Evolutionary conservation across 2,113 vertebrate species (phyloP), one percentile per base, ranked within the genome.

Genomic region (Leucosticte australis): DNA sequence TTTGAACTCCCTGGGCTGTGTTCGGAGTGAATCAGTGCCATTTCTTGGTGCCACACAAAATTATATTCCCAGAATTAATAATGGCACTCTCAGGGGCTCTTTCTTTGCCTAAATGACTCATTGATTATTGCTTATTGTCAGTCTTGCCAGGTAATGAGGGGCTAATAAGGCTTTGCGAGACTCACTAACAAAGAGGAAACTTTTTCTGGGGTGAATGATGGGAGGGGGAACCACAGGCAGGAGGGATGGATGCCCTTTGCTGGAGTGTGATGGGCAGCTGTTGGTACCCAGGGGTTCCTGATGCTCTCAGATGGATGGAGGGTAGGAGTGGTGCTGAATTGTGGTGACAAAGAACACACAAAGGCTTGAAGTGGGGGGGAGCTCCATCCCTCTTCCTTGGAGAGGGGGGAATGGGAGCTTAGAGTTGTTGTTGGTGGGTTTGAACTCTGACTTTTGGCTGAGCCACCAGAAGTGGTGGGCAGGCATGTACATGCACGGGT

Each of bases 51-150:
- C 37, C 50, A 70, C 52, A 85, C 81, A 27, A 86, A 89, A 96
- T 92, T 71, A 63, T 89, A 64, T 96, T 87, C 92, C 87, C 80
- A 27, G 91, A 96, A 96, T 95, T 92, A 94, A 90, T 87, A 88
- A 33, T 44, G 71, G 15, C 65, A 57, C 71, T 90, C 67, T 86
- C 91, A 74, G 37, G 14, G 68, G 57, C 78, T 80, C 59, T 55
- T 63, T 80, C 60, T 90, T 76, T 67, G 47, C 78, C 89, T 90
- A 92, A 90, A 76, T 77, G 87, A 89, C 69, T 85, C 2, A 0
- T 35, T 6, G 19, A 63, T 86, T 85, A 59, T 47, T 18, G 33
- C 64, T 73, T 94, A 42, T 94, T 86, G 15, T 15, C 23, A 74
- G 41, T 71, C 12, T 7, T 42, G n/a, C 7, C 10, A 0, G 3